phyloP scores from a whole-genome alignment of 2,888 invertebrate species.

The Drosophila infuscata region DNA sequence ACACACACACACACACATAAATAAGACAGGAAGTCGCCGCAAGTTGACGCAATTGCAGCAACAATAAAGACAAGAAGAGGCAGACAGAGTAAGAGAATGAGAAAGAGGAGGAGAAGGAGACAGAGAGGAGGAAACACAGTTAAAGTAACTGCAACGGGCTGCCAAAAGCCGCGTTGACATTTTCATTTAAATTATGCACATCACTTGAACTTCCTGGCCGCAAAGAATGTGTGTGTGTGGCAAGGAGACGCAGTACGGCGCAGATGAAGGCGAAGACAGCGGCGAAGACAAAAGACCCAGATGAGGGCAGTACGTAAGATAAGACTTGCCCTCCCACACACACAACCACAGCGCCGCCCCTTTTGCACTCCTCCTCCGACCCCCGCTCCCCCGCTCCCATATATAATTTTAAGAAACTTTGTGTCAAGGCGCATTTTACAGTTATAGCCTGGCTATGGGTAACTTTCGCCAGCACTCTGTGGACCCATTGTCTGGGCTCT shows the following conservation, averaged over 20 bases:
- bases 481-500: conserved; percentile 53
- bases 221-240: conserved; percentile 38
- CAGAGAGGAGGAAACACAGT: conserved; percentile 6
- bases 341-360: neutral
- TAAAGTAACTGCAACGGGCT: conserved; percentile 71
- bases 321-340: conserved; percentile 23
- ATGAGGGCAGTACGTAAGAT: conserved; percentile 45
- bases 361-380: neutral
- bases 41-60: conserved; percentile 16
- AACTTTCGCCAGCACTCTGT: conserved; percentile 67
- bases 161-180: conserved; percentile 80
- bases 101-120: neutral
- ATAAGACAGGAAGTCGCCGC: conserved; percentile 24
- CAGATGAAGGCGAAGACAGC: conserved; percentile 52
- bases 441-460: conserved; percentile 72
- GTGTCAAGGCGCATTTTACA: conserved; percentile 78
- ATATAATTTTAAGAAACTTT: conserved; percentile 58
- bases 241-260: conserved; percentile 7
- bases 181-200: conserved; percentile 82
- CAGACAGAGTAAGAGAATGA: neutral
- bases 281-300: conserved; percentile 27
- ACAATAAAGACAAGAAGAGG: conserved; percentile 11
- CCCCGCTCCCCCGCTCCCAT: neutral
- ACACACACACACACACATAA: neutral
- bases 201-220: conserved; percentile 76